These are phyloP conservation scores for Hippocampus comes DNA, from an alignment of 2,113 vertebrate genomes.

Conservation along the genomic window DNA sequence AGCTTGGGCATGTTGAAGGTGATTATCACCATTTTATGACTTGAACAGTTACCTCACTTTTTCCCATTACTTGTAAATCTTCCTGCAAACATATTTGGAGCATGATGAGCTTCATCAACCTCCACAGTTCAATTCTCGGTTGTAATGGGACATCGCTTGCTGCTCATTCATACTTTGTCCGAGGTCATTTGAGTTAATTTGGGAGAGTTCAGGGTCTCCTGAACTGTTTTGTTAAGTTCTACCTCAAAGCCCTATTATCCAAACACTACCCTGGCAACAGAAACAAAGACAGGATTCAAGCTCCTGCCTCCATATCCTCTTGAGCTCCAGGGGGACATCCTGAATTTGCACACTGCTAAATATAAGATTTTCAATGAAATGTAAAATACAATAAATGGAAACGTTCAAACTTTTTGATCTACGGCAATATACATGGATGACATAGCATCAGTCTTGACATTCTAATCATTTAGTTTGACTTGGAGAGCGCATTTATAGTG, in stretches of 20 bases:
- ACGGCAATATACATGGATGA: not conserved
- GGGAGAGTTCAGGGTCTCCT: conserved; percentile 36
- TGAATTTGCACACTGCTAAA: conserved; percentile 39
- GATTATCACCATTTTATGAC: conserved; percentile 52
- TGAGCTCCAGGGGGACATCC: conserved; percentile 60
- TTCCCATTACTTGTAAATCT: conserved; percentile 53
- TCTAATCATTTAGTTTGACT: conserved; percentile 13
- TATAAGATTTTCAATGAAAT: not conserved
- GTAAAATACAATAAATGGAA: conserved; percentile 5
- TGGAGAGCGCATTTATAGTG: conserved; percentile 21
- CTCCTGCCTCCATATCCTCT: conserved; percentile 36
- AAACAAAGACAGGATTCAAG: conserved; percentile 70
- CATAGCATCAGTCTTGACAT: not conserved
- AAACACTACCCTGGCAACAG: conserved; percentile 64
- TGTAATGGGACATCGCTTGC: conserved; percentile 9
- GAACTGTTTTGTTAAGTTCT: conserved; percentile 61
- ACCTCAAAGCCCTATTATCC: conserved; percentile 61
- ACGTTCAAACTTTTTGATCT: not conserved
- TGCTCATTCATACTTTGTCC: conserved; percentile 11
- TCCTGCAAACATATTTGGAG: conserved; percentile 41
- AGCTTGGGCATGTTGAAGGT: conserved; percentile 36
- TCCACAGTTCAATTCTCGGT: conserved; percentile 9
- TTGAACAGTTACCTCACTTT: conserved; percentile 46
- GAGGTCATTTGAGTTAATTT: conserved; percentile 34
- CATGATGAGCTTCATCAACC: conserved; percentile 38